phyloP scores from a whole-genome alignment of 64 coral and sea anemone species.

The Stichodactyla helianthus region DNA sequence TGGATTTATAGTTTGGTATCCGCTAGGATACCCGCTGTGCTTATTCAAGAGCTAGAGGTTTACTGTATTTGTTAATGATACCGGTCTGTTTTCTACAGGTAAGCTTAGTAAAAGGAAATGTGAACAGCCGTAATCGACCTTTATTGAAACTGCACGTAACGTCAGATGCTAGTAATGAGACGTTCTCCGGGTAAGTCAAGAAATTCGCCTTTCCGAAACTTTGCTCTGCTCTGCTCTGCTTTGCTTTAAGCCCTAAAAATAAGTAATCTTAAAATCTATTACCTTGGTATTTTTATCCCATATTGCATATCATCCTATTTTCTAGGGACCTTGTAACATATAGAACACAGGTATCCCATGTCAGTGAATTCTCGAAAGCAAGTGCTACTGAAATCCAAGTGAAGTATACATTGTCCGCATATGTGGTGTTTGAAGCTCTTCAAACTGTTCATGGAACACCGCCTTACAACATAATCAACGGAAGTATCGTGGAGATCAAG shows the following conservation, averaged over 20 bases:
- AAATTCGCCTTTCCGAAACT: too few species aligned
- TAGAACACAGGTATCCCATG: not conserved
- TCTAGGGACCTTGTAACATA: not conserved
- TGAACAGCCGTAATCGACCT: not conserved
- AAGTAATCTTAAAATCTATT: not conserved
- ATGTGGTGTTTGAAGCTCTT: not conserved
- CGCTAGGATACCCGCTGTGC: too few species aligned
- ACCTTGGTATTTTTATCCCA: not conserved
- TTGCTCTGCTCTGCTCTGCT: too few species aligned
- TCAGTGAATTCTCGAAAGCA: not conserved
- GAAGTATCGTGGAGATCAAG: not conserved
- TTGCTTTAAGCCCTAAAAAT: too few species aligned
- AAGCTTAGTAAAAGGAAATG: not conserved
- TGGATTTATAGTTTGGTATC: too few species aligned
- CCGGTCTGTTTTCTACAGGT: not conserved
- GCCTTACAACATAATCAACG: not conserved
- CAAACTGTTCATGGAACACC: not conserved
- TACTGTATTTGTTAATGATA: too few species aligned
- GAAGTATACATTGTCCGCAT: not conserved
- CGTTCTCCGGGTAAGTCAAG: not conserved
- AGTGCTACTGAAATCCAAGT: not conserved
- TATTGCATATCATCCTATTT: not conserved
- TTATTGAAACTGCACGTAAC: not conserved
- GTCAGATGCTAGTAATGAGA: not conserved
- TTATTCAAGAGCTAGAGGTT: too few species aligned